These are phyloP conservation scores for Chelonus formosanus DNA, from an alignment of 2,888 invertebrate species.

Conservation along the genomic window DNA sequence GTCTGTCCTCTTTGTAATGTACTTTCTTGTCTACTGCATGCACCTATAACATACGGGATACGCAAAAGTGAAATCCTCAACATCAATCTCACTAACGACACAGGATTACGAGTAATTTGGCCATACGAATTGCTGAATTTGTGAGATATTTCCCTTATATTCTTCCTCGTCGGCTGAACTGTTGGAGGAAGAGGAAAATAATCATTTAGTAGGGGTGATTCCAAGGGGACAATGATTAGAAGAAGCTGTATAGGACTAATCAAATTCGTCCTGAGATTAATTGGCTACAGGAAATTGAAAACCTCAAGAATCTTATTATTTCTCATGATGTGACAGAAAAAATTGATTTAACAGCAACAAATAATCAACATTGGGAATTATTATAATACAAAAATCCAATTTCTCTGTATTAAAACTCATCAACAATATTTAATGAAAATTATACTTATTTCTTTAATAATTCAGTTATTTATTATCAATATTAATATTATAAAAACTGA, in stretches of 20 bases:
- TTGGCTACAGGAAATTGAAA: conserved; percentile 10
- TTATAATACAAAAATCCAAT: neutral
- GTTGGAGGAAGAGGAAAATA: neutral
- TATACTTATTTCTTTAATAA: too few species aligned
- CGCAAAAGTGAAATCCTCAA: conserved; percentile 57
- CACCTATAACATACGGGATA: neutral
- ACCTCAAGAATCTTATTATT: conserved; percentile 1
- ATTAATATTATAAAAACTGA: too few species aligned
- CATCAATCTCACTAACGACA: conserved; percentile 63
- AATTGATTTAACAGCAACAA: too few species aligned
- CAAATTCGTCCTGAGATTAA: conserved; percentile 14
- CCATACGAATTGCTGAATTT: conserved; percentile 61
- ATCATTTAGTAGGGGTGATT: conserved; percentile 13
- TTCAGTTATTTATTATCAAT: too few species aligned
- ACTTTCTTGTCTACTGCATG: conserved; percentile 9
- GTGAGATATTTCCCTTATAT: conserved; percentile 51
- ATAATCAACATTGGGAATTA: neutral
- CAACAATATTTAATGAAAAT: too few species aligned
- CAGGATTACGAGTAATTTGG: conserved; percentile 62
- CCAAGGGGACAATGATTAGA: conserved; percentile 22
- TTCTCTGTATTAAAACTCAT: too few species aligned
- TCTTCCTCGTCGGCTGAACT: conserved; percentile 2
- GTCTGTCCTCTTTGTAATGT: conserved; percentile 2
- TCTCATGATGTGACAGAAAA: too few species aligned
- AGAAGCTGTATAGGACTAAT: conserved; percentile 10